Evolutionary conservation across 2,113 vertebrate genomes (phyloP).

Genomic region (Synodontis membranacea): DNA sequence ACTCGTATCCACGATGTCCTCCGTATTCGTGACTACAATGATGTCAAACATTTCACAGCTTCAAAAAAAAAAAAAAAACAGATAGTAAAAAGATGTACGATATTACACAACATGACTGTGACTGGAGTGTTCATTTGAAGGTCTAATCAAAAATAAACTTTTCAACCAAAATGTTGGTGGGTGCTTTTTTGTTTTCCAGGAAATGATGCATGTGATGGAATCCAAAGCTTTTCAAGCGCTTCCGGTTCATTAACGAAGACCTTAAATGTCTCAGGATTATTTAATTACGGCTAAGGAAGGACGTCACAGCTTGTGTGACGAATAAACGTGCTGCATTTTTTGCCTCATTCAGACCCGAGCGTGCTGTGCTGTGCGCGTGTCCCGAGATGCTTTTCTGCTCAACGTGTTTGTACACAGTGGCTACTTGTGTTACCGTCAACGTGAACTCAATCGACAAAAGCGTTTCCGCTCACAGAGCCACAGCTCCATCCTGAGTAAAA

Average conservation of each 20-base stretch:
- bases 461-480: too few relatives aligned
- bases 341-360: too few relatives aligned
- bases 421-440: not conserved
- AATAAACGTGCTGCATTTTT: not conserved
- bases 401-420: not conserved
- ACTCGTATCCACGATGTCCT: conserved; percentile 29
- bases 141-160: conserved; percentile 29
- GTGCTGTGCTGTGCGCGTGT: not conserved
- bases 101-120: conserved; percentile 26
- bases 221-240: not conserved
- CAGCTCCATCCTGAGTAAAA: not conserved
- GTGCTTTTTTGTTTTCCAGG: not conserved
- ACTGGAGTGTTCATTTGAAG: conserved; percentile 11
- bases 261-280: too few relatives aligned
- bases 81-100: conserved; percentile 2
- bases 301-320: too few relatives aligned
- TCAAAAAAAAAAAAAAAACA: not conserved
- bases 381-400: not conserved
- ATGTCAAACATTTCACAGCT: conserved; percentile 37
- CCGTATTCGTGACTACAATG: conserved; percentile 31
- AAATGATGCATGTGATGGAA: too few relatives aligned
- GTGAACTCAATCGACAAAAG: not conserved
- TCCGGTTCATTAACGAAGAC: too few relatives aligned
- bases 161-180: not conserved
- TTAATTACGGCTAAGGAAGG: too few relatives aligned